Evolutionary conservation across 2,797 vertebrate species (phyloP).

Genomic region (Sebastiscus albofasciatus): DNA sequence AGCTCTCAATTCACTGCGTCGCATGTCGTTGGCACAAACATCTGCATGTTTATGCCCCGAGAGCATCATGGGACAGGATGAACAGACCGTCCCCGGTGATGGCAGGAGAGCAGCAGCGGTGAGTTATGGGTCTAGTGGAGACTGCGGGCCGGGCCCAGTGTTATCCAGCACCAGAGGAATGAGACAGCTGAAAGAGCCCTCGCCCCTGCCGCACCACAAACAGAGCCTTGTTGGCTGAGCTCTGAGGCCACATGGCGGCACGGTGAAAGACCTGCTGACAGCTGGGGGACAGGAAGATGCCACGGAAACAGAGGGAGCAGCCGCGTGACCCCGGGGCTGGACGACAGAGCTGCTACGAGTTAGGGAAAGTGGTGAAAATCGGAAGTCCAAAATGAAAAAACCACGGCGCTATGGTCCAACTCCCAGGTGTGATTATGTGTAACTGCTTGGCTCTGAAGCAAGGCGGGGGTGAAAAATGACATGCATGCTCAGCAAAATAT

Average conservation of each 20-base stretch:
- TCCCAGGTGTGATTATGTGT: not conserved
- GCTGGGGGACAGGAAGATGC: conserved; percentile 66
- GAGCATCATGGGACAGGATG: conserved; percentile 35
- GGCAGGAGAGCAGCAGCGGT: conserved; percentile 42
- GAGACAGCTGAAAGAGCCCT: conserved; percentile 80
- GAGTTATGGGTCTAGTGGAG: conserved; percentile 74
- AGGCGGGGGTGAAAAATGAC: not conserved
- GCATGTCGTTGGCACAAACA: not conserved
- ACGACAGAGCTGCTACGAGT: not conserved
- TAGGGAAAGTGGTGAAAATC: not conserved
- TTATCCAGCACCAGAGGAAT: conserved; percentile 79
- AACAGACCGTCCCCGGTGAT: conserved; percentile 24
- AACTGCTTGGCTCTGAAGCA: not conserved
- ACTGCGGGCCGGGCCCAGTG: conserved; percentile 60
- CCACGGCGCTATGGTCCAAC: not conserved
- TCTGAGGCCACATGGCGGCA: conserved; percentile 64
- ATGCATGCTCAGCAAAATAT: conserved; percentile 18
- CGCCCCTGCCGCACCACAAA: conserved; percentile 49
- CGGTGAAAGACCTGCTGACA: conserved; percentile 75
- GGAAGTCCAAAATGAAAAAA: not conserved
- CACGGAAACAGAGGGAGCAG: conserved; percentile 54
- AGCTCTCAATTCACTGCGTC: not conserved
- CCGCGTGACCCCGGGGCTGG: conserved; percentile 13
- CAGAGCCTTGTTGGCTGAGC: conserved; percentile 68
- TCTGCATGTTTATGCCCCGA: not conserved